Percentiles rank a stretch among this genome's conserved stretches.
These are phyloP conservation scores for Parnassius glacialis DNA, from an alignment of 2,888 invertebrate genomes.

Conservation along the genomic window DNA sequence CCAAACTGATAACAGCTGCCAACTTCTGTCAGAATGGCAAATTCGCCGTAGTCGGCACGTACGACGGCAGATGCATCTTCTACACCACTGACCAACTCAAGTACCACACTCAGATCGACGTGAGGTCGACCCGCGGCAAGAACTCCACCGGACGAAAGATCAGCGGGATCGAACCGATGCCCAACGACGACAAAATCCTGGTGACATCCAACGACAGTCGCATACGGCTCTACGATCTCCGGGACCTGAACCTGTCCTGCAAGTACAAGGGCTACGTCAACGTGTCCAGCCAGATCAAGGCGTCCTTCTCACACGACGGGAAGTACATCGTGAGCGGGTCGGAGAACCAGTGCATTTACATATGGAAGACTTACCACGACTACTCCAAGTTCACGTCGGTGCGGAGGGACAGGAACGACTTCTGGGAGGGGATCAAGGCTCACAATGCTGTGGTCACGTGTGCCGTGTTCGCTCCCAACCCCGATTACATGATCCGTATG, in stretches of 20 bases:
- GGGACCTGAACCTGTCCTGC: conserved; percentile 96
- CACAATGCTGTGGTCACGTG: conserved; percentile 98
- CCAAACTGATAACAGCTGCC: conserved; percentile 96
- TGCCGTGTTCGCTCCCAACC: conserved; percentile 98
- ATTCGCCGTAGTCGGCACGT: conserved; percentile 98
- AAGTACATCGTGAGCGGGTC: conserved; percentile 98
- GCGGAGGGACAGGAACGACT: conserved; percentile 96
- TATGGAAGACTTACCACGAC: conserved; percentile 98
- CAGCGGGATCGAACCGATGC: conserved; percentile 98
- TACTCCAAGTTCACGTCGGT: conserved; percentile 96
- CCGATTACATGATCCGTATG: conserved; percentile 91
- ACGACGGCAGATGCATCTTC: conserved; percentile 98
- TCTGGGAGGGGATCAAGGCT: conserved; percentile 95
- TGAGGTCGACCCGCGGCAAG: conserved; percentile 96
- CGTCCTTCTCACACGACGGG: conserved; percentile 98
- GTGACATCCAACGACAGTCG: conserved; percentile 99
- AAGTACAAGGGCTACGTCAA: conserved; percentile 96
- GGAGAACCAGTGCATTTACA: conserved; percentile 98
- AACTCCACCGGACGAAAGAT: conserved; percentile 97
- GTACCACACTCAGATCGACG: conserved; percentile 98
- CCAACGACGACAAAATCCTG: conserved; percentile 95
- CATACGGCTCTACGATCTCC: conserved; percentile 95
- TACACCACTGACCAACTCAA: conserved; percentile 99
- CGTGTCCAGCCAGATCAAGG: conserved; percentile 97
- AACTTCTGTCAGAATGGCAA: conserved; percentile 99